Conservation (phyloP, 2,888 invertebrate genomes). For the Phrixothrix hirtus region DNA sequence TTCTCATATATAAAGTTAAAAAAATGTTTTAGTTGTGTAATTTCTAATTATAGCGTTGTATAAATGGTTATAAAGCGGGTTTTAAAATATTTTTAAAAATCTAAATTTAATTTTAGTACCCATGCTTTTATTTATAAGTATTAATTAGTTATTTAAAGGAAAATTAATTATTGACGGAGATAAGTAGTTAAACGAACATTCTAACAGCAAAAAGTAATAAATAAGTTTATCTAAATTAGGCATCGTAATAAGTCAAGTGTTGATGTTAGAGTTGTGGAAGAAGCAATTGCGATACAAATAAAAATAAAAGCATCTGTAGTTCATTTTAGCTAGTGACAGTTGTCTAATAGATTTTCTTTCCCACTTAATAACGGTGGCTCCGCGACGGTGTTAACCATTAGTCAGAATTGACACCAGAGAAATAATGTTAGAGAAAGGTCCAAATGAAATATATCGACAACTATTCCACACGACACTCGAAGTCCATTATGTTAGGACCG, state of each 20-base stretch:
- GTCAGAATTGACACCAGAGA: constrained; percentile 52
- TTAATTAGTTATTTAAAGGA: too few relatives aligned
- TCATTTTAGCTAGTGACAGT: constrained; percentile 40
- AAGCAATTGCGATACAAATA: constrained; percentile 19
- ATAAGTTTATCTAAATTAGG: not conserved
- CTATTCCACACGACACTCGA: constrained; percentile 44
- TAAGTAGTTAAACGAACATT: not conserved
- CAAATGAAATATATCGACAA: constrained; percentile 51
- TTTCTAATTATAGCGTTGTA: not conserved
- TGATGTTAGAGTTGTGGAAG: not conserved
- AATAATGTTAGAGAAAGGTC: constrained; percentile 49
- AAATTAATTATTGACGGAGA: not conserved
- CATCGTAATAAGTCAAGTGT: not conserved
- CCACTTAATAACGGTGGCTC: constrained; percentile 50
- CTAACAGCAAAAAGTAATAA: not conserved
- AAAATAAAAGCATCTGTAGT: constrained; percentile 22
- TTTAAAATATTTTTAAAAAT: too few relatives aligned
- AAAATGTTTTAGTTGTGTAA: too few relatives aligned
- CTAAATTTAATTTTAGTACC: too few relatives aligned
- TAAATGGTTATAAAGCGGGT: too few relatives aligned
- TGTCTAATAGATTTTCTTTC: constrained; percentile 51
- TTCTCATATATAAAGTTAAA: not conserved
- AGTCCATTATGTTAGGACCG: constrained; percentile 38
- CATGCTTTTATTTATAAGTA: too few relatives aligned
- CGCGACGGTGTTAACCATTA: constrained; percentile 49